Evolutionary conservation across 2,888 invertebrate species (phyloP), one percentile per base, ranked within the genome.

Genomic region (Rotaria socialis): DNA sequence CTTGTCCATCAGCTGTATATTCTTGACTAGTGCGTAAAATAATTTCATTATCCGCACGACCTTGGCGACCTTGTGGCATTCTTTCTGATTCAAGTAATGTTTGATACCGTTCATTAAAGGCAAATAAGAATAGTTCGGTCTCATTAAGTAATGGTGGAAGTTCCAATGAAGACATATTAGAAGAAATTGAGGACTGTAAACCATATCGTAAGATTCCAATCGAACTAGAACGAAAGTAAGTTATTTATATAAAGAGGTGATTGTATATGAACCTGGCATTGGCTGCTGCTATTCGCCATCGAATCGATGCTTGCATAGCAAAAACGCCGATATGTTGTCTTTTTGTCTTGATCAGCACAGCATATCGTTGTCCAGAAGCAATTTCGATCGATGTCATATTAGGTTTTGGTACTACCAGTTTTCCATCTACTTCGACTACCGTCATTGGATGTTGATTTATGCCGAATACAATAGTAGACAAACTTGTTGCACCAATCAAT

Each of bases 301-400:
- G 80, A 80, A 80, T 47, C 0, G 43, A 22, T 8, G 80, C 43
- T 47, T 47, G 47, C 47, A 80, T 80, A 24, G 24, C 24, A 80
- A 24, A 80, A 43, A 47, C n/a, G 47, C 47, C 80, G 43, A 47
- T 80, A n/a, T 24, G 2, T 43, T 80, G 22, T 47, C 47, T 47
- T 67, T 35, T 67, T 47, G 80, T 47, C 10, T 47, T 5, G 14
- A 80, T n/a, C n/a, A 80, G 24, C 8, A 47, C 80, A 2, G 80
- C 43, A 80, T 80, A 80, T 6, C 80, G 43, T n/a, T 80, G 80
- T n/a, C 80, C 80, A 47, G 47, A 47, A 80, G 80, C 80, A n/a
- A 80, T 80, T 80, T 80, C 80, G 14, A 80, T 47, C 2, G 43
- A 80, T 43, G 80, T 19, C 10, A 80, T 3, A 47, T 80, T 47